phyloP scores from a whole-genome alignment of 2,888 invertebrate genomes.

The Acanthopleura granulata region DNA sequence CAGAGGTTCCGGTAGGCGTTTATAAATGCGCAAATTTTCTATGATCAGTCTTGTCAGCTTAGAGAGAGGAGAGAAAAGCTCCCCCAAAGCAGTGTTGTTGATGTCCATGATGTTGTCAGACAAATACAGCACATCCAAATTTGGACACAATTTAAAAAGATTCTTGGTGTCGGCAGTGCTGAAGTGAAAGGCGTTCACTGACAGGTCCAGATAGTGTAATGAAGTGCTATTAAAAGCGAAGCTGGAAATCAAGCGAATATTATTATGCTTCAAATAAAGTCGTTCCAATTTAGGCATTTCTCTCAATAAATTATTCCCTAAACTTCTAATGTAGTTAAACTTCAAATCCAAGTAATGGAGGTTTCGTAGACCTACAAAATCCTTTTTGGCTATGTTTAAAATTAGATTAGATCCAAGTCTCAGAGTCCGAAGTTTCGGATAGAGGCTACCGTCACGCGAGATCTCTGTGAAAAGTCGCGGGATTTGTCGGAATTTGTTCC shows the following conservation, averaged over 20 bases:
- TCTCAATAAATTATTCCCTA: neutral
- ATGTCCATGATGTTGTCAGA: conserved; percentile 14
- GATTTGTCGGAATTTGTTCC: neutral
- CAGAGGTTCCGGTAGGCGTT: neutral
- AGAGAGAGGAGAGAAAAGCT: no score
- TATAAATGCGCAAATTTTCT: neutral
- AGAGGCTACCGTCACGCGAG: no score
- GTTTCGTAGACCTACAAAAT: neutral
- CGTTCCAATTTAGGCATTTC: neutral
- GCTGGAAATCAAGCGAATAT: neutral
- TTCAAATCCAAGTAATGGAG: neutral
- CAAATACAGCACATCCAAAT: conserved; percentile 21
- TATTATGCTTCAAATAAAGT: neutral
- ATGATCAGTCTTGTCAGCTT: neutral
- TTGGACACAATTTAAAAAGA: conserved; percentile 23
- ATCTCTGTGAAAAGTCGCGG: neutral
- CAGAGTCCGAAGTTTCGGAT: neutral
- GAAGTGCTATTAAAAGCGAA: neutral
- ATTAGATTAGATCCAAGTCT: neutral
- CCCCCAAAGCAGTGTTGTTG: neutral
- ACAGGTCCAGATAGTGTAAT: neutral
- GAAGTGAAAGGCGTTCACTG: neutral
- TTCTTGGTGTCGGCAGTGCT: conserved; percentile 15
- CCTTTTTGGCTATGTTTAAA: neutral
- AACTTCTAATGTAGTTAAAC: neutral